These are phyloP conservation scores for Ataeniobius toweri DNA, from an alignment of 2,797 vertebrate genomes.

Conservation along the genomic window DNA sequence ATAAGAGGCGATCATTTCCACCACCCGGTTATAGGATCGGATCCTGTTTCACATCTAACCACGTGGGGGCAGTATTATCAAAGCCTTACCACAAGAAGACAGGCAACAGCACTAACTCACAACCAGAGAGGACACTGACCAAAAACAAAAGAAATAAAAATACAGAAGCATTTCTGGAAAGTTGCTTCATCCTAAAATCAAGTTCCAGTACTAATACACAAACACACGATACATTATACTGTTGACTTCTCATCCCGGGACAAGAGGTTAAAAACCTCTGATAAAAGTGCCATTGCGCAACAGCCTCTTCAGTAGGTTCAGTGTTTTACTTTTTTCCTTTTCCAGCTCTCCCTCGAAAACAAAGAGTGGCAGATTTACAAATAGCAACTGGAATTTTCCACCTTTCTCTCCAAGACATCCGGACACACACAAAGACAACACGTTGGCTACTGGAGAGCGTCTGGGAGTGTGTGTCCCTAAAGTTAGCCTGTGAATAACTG, in stretches of 20 bases:
- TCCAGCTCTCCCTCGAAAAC: constrained; percentile 25
- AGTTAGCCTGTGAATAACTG: not conserved
- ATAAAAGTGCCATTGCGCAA: constrained; percentile 62
- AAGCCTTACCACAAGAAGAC: constrained; percentile 47
- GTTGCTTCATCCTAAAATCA: not conserved
- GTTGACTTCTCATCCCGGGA: constrained; percentile 45
- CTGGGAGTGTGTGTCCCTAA: constrained; percentile 18
- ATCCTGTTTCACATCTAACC: constrained; percentile 22
- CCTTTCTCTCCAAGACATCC: constrained; percentile 9
- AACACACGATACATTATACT: constrained; percentile 24
- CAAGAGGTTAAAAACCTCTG: constrained; percentile 58
- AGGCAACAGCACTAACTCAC: constrained; percentile 44
- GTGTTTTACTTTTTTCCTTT: not conserved
- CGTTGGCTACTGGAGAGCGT: constrained; percentile 21
- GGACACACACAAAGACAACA: constrained; percentile 17
- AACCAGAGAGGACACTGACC: constrained; percentile 31
- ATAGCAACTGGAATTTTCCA: constrained; percentile 43
- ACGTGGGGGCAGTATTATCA: constrained; percentile 74
- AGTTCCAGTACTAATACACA: constrained; percentile 4
- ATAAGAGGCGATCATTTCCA: not conserved
- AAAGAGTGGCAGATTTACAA: constrained; percentile 31
- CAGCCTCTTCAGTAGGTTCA: constrained; percentile 28
- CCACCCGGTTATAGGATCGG: constrained; percentile 6
- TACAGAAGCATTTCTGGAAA: constrained; percentile 18
- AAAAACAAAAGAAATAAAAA: constrained; percentile 35